Base-by-base conservation (phyloP, 2,113 vertebrate species). In the Bos indicus region DNA sequence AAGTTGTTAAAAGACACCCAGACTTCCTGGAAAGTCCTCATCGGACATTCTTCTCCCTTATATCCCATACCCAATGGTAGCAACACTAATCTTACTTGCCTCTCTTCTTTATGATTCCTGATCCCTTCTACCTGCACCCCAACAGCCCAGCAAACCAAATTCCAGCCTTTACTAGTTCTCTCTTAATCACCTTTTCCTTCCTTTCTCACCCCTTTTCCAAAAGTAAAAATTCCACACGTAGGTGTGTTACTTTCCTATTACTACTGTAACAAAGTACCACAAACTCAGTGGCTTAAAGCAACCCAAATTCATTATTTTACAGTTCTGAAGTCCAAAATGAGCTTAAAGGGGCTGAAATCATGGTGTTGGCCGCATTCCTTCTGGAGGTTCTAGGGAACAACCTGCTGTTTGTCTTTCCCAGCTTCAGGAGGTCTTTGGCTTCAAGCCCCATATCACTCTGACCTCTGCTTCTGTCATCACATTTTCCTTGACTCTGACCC, bases 361-460 rank as follows among this genome's bases (percentile, higher is more conserved):
- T 19, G 3, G 30, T 15, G 9, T 5, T 11, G 52, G 21, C 17
- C 23, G 3, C 3, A 0, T 51, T n/a, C 21, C 19, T 28, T 52
- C 36, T 3, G 23, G 43, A 36, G 43, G 26, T 14, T 54, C 12
- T 9, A 71, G 7, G 3, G n/a, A 26, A 59, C 15, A 54, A 15
- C 48, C 23, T 54, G 11, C 19, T 48, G 25, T 59, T 33, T 86
- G 14, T 26, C 40, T 62, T 80, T 48, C 2, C 6, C 28, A 23
- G 48, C n/a, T 59, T 60, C 60, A 11, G 33, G 25, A 92, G 43
- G 88, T 17, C 46, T 16, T 17, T 71, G 77, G 14, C 33, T 71
- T 59, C 54, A 52, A 10, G 57, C 19, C 11, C 25, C 36, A 0
- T 23, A 6, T 48, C 17, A 36, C 23, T 59, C 48, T 46, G 51